Evolutionary conservation across 2,888 invertebrate species (phyloP), one percentile per base, ranked within the genome.

Genomic region (Stegophylla sp.): DNA sequence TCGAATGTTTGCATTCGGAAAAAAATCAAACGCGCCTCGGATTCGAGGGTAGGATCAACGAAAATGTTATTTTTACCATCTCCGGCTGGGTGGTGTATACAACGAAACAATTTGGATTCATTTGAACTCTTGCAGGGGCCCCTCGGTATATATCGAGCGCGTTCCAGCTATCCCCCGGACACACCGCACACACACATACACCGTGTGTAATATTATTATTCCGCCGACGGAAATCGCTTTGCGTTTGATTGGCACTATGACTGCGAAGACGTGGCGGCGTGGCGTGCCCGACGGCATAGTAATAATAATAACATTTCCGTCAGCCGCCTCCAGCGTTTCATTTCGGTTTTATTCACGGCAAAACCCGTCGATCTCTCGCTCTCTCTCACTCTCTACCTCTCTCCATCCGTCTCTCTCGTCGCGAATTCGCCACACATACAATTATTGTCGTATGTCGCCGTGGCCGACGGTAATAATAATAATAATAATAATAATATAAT

Each of bases 281-380:
- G 48, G 66, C 15, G 23, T 15, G 64, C 41, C 41, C 66, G 17
- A 45, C 26, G 26, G 15, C 23, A 23, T 53, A 20, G 34, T 56
- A 71, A 71, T 71, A 71, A 53, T 51, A 66, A 66, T 64, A 34
- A 64, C 28, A 69, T 69, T 69, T 69, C 69, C 69, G 69, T n/a
- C 69, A 26, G 51, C 23, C 56, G 23, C 10, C 20, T 17, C n/a
- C 26, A 23, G 45, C 66, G 28, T 67, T 51, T 28, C 48, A 48
- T 48, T 69, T 69, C 48, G 69, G 69, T 51, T 69, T 69, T 34
- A 34, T 34, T 34, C 34, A 34, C 34, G 63, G 28, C 69, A 17
- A 20, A 28, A 67, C 15, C 17, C 48, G 48, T 64, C 34, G n/a
- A n/a, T n/a, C n/a, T n/a, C n/a, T n/a, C 45, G 45, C 66, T 17